Evolutionary conservation across 2,797 vertebrate species (phyloP), one percentile per base, ranked within the genome.

Genomic region (Danio aesculapii): DNA sequence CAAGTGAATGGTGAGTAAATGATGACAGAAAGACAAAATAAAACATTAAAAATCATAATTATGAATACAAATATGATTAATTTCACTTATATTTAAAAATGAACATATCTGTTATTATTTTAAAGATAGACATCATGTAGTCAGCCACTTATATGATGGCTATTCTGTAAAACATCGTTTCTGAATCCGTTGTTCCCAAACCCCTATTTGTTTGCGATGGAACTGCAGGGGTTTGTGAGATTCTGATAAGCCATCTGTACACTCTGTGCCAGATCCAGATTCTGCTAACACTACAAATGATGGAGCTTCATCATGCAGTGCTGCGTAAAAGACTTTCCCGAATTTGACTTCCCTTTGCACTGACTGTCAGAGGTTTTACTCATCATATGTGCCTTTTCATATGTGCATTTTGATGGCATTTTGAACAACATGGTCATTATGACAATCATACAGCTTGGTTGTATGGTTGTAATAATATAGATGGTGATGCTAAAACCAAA

Each of bases 211-310:
- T 8, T 75, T 75, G 72, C 39, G 19, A 49, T 61, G 17, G 19
- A 74, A 62, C 57, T 50, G 13, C 58, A 62, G 55, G 14, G 44
- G 43, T 74, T 61, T 46, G 41, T 44, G 5, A 59, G 41, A 73
- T 46, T 47, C 43, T 58, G 17, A 73, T 47, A 46, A 47, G 17
- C 72, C 57, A 72, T 72, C 70, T 72, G 70, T 57, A 58, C 70
- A 46, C 52, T 53, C 67, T 70, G 14, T n/a, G 49, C 21, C 67
- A 53, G 67, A 14, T 53, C 67, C 8, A 70, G 30, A 53, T 10
- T 53, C 49, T 53, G 67, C 49, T 30, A 16, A 52, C 8, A 21
- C 67, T 30, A 39, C 49, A 53, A 70, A 70, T 53, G 3, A 72
- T 46, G 41, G 41, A 21, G 41, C 53, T 57, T 72, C 7, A 9